phyloP scores from a whole-genome alignment of 2,888 invertebrate species.

The Asteroscopus sphinx region DNA sequence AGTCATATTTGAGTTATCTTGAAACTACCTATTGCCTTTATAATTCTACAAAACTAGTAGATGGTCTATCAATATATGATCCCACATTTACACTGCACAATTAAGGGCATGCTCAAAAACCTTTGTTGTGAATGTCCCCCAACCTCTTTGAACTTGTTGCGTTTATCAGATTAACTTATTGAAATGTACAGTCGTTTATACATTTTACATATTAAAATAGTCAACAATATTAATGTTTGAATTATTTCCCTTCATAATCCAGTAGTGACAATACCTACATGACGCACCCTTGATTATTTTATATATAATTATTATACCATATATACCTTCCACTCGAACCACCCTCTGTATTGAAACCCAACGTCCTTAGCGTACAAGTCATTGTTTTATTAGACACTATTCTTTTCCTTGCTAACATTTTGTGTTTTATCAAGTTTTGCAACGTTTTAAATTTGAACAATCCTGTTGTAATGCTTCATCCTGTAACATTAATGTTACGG shows the following conservation, averaged over 20 bases:
- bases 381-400: conserved; percentile 46
- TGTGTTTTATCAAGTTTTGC: conserved; percentile 75
- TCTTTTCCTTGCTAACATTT: conserved; percentile 74
- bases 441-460: conserved; percentile 70
- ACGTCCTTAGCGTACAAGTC: conserved; percentile 50
- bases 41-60: conserved; percentile 21
- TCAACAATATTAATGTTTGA: conserved; percentile 76
- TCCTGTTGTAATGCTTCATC: conserved; percentile 52
- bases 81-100: conserved; percentile 77
- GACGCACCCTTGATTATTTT: conserved; percentile 46
- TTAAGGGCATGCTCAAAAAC: conserved; percentile 83
- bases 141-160: conserved; percentile 72
- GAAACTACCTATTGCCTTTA: conserved; percentile 55
- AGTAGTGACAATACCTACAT: conserved; percentile 53
- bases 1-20: conserved; percentile 25
- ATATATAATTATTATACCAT: no score
- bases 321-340: conserved; percentile 23
- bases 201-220: conserved; percentile 86
- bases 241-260: conserved; percentile 71
- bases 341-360: conserved; percentile 37
- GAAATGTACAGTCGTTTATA: conserved; percentile 85
- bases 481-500: conserved; percentile 34
- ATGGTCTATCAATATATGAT: conserved; percentile 34
- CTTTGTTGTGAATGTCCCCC: conserved; percentile 74
- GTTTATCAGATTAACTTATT: conserved; percentile 79